Base-by-base conservation (phyloP, 2,888 invertebrate genomes). In the Chironomus tentans region DNA sequence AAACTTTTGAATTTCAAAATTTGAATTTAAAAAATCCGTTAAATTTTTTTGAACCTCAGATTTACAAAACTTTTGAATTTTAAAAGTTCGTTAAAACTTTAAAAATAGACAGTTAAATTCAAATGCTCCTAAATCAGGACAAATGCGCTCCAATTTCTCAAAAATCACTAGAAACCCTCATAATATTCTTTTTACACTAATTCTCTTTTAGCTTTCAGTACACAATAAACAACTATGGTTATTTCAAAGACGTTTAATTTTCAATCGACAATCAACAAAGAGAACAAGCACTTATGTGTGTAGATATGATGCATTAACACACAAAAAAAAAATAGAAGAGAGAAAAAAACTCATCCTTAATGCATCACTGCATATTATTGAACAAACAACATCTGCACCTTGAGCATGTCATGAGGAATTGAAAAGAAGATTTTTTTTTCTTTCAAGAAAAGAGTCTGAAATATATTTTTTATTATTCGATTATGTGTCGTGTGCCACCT, bases 401-500 rank as follows among this genome's bases (percentile, higher is more conserved):
- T 70, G 47, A 65, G 18, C 46, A 24, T 50, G 13, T 46, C 70
- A 65, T 15, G 18, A n/a, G 56, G 56, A 65, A 13, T 12, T 10
- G 13, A 50, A 70, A 50, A n/a, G 15, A 38, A 68, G 68, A 68
- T 38, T 68, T 38, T 21, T 62, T 21, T 12, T 28, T 28, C 4
- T 28, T 10, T 22, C 1, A 65, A 21, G 65, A n/a, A 69, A 46
- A 69, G 10, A 38, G 38, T 38, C 38, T 38, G 10, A 10, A 69
- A 68, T 22, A 68, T 12, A 65, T 48, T 70, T 70, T 70, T 48
- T 28, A 68, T 18, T 21, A 38, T 46, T 13, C 68, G 68, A 38
- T 70, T 47, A n/a, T 47, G 48, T 71, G 71, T 71, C 71, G 71
- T 71, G 71, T 71, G 71, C 71, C 71, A 71, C 71, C 71, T 71